Conservation (phyloP, 2,797 vertebrate genomes). For the Borostomias antarcticus region DNA sequence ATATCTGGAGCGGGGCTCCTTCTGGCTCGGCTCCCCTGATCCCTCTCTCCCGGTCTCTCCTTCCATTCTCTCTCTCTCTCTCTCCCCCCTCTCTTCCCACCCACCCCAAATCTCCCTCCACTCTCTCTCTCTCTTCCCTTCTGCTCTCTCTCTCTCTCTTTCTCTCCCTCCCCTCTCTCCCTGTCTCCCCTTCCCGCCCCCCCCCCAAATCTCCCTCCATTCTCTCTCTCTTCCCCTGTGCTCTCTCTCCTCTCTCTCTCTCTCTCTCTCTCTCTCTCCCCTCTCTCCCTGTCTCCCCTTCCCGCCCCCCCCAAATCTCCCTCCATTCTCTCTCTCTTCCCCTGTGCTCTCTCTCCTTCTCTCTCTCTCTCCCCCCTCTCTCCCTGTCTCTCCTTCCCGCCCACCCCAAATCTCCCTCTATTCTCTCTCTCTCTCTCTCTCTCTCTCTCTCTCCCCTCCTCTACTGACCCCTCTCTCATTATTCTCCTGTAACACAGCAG, state of each 20-base stretch:
- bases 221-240: neutral
- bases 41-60: slow-evolving; percentile 20
- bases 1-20: neutral
- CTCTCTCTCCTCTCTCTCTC: neutral
- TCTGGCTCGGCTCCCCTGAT: slow-evolving; percentile 2
- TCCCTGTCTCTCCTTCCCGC: too few species aligned
- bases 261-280: neutral
- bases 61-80: slow-evolving; percentile 1
- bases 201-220: neutral
- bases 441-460: too few species aligned
- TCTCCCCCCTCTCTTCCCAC: too few species aligned
- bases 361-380: too few species aligned
- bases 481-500: too few species aligned
- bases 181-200: neutral
- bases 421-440: too few species aligned
- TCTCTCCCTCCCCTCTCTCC: neutral
- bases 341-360: too few species aligned
- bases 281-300: neutral
- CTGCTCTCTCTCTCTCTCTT: slow-evolving; percentile 3
- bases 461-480: too few species aligned
- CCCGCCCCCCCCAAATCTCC: neutral
- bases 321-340: too few species aligned
- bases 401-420: too few species aligned
- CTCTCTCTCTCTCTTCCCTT: too few species aligned
- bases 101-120: neutral